phyloP scores from a whole-genome alignment of 2,888 invertebrate species.

The Brachypalpus laphriformis region DNA sequence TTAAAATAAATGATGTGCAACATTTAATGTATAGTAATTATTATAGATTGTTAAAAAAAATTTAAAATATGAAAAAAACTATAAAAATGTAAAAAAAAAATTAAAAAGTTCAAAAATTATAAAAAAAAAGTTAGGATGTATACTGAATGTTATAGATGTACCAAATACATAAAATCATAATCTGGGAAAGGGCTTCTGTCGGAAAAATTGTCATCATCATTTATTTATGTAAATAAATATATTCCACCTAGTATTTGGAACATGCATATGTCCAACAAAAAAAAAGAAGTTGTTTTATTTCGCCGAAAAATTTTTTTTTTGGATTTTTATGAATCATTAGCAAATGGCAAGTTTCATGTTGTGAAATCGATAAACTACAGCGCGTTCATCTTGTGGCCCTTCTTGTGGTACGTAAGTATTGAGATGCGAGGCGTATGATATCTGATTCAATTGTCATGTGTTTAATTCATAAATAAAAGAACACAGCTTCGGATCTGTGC shows the following conservation, averaged over 20 bases:
- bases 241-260: constrained; percentile 43
- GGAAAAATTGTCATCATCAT: not conserved
- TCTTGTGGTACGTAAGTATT: too few species aligned
- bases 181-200: not conserved
- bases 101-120: not conserved
- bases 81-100: not conserved
- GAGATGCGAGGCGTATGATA: too few species aligned
- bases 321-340: too few species aligned
- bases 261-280: constrained; percentile 29
- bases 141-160: not conserved
- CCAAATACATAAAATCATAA: not conserved
- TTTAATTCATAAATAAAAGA: too few species aligned
- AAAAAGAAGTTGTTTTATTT: constrained; percentile 13
- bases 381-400: too few species aligned
- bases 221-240: constrained; percentile 20
- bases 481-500: too few species aligned
- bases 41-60: not conserved
- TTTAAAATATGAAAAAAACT: not conserved
- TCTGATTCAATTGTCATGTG: too few species aligned
- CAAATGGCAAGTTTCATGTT: too few species aligned
- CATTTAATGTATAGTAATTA: not conserved
- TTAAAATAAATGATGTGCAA: not conserved
- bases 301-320: not conserved
- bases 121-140: not conserved
- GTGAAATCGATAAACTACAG: too few species aligned